Evolutionary conservation across 2,888 invertebrate genomes (phyloP).

Genomic region (Shargacucullia verbasci): DNA sequence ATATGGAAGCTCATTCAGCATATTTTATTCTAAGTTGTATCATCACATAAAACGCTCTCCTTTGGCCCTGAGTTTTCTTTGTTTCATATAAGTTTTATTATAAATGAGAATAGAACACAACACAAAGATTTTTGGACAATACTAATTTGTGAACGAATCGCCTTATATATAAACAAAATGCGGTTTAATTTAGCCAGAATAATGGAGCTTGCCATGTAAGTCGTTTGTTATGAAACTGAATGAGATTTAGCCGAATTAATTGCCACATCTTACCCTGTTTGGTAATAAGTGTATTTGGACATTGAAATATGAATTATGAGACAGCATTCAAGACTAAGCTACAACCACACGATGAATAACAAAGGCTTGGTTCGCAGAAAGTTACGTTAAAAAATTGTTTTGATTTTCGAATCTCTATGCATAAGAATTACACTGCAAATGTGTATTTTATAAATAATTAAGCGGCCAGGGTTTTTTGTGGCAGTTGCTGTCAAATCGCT

Average conservation of each 20-base stretch:
- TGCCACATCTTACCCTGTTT: constrained; percentile 38
- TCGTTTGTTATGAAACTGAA: constrained; percentile 43
- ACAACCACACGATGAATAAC: constrained; percentile 9
- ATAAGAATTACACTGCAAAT: constrained; percentile 1
- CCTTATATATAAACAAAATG: constrained; percentile 28
- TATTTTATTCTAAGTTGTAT: not conserved
- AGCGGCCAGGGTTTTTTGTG: too few species aligned
- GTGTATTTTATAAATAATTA: constrained; percentile 4
- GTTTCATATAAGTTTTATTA: constrained; percentile 13
- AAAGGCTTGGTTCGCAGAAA: constrained; percentile 9
- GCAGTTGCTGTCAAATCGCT: too few species aligned
- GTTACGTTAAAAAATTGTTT: constrained; percentile 14
- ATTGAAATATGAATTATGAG: constrained; percentile 43
- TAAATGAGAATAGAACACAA: constrained; percentile 3
- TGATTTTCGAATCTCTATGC: constrained; percentile 1
- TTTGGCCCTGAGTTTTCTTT: constrained; percentile 23
- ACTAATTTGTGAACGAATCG: constrained; percentile 29
- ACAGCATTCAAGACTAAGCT: constrained; percentile 31
- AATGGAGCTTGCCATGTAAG: constrained; percentile 52
- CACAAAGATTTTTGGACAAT: constrained; percentile 17
- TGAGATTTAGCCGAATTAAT: constrained; percentile 44
- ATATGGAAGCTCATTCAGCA: not conserved
- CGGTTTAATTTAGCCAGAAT: constrained; percentile 38
- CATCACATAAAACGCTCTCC: constrained; percentile 9
- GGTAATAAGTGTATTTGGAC: constrained; percentile 38